Percentiles rank a stretch among this genome's conserved stretches.
phyloP scores from a whole-genome alignment of 2,113 vertebrate genomes.

The Heterocephalus glaber region DNA sequence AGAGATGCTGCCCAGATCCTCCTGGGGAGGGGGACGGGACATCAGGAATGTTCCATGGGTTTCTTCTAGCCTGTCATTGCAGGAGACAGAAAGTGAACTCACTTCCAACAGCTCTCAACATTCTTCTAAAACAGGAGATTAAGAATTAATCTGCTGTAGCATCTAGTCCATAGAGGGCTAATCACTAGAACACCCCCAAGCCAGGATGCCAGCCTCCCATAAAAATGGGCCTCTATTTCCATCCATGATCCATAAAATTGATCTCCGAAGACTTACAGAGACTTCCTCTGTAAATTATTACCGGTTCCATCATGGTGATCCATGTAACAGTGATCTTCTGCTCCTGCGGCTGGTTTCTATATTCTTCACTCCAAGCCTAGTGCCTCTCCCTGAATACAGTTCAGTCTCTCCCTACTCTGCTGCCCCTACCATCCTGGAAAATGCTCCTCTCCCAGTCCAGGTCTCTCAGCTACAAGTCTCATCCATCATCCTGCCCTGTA shows the following conservation, averaged over 20 bases:
- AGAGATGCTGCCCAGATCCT: accelerated
- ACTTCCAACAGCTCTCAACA: not conserved
- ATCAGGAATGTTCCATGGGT: not conserved
- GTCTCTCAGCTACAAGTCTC: not conserved
- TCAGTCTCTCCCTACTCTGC: not conserved
- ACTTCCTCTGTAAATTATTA: too few species aligned
- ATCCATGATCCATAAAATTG: not conserved
- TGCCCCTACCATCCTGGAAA: not conserved
- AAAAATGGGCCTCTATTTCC: not conserved
- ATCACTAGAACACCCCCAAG: not conserved
- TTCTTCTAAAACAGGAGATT: not conserved
- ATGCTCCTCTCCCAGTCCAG: not conserved
- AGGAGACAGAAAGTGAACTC: not conserved
- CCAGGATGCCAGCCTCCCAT: not conserved
- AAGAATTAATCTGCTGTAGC: not conserved
- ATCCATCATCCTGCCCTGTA: too few species aligned
- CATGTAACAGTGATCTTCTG: not conserved
- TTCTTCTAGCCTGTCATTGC: not conserved
- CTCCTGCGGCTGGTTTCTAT: not conserved
- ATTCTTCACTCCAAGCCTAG: not conserved
- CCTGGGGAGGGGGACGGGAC: accelerated
- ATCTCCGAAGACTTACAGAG: not conserved
- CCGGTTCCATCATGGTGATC: not conserved
- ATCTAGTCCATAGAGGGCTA: not conserved
- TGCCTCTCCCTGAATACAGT: not conserved